Conservation (phyloP, 1,140 invertebrate species). For the Antheraea pernyi region DNA sequence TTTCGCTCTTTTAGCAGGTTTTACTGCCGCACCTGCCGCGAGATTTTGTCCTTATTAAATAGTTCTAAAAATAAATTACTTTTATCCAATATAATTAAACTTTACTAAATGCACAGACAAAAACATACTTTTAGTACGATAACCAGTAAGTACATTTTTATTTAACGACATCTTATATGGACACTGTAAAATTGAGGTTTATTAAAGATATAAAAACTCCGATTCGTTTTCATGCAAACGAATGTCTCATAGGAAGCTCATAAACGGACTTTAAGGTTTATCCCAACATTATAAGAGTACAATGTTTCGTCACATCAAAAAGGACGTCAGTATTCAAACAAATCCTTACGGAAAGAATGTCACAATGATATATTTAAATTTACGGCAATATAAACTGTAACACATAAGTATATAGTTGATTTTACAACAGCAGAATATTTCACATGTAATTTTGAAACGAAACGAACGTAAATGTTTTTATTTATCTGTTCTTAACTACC, state of each 20-base stretch:
- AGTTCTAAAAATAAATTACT: too few relatives aligned
- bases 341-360: background rate
- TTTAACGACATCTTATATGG: slow-evolving; percentile 26
- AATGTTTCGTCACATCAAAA: slow-evolving; percentile 67
- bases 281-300: slow-evolving; percentile 70
- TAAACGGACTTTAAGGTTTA: slow-evolving; percentile 69
- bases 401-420: slow-evolving; percentile 9
- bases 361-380: background rate
- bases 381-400: slow-evolving; percentile 22
- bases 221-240: slow-evolving; percentile 56
- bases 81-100: too few relatives aligned
- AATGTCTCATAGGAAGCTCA: slow-evolving; percentile 56
- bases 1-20: too few relatives aligned
- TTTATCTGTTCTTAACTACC: slow-evolving; percentile 39
- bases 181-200: slow-evolving; percentile 46
- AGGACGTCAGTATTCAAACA: slow-evolving; percentile 46
- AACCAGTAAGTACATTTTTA: background rate
- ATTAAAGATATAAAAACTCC: slow-evolving; percentile 57
- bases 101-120: too few relatives aligned
- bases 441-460: slow-evolving; percentile 32
- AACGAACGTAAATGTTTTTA: slow-evolving; percentile 64
- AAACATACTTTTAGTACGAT: background rate
- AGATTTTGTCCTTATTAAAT: too few relatives aligned
- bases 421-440: slow-evolving; percentile 16
- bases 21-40: too few relatives aligned